Evolutionary conservation across 2,888 invertebrate species (phyloP).

Genomic region (Drosophila kambysellisi): DNA sequence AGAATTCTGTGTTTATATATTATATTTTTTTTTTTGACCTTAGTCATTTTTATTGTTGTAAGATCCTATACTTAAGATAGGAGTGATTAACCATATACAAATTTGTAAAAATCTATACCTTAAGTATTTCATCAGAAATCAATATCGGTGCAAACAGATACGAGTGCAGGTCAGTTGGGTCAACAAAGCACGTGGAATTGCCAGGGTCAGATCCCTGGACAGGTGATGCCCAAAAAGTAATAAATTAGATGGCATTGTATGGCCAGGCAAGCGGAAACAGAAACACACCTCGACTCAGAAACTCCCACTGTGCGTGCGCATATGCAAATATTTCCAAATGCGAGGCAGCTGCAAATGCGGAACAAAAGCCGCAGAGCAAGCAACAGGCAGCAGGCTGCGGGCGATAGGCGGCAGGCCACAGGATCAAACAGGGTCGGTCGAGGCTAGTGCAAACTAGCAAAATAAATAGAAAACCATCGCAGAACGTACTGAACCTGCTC

Average conservation of each 20-base stretch:
- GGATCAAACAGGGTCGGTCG: constrained; percentile 64
- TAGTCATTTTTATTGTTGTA: neutral
- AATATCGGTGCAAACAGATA: constrained; percentile 34
- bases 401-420: constrained; percentile 45
- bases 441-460: constrained; percentile 47
- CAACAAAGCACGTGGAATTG: constrained; percentile 67
- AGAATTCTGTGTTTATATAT: neutral
- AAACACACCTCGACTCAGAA: constrained; percentile 22
- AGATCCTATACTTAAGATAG: constrained; percentile 16
- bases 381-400: constrained; percentile 53
- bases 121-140: constrained; percentile 12
- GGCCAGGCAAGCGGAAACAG: constrained; percentile 23
- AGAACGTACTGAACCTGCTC: constrained; percentile 68
- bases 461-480: constrained; percentile 50
- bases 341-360: constrained; percentile 63
- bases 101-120: constrained; percentile 42
- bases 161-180: constrained; percentile 53
- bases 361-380: constrained; percentile 54
- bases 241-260: constrained; percentile 57
- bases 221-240: constrained; percentile 63
- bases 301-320: constrained; percentile 69
- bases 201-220: constrained; percentile 39
- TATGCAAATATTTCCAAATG: constrained; percentile 70
- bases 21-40: neutral
- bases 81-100: constrained; percentile 23